Base-by-base conservation (phyloP, 2,888 invertebrate genomes). In the Ligdia adustata region DNA sequence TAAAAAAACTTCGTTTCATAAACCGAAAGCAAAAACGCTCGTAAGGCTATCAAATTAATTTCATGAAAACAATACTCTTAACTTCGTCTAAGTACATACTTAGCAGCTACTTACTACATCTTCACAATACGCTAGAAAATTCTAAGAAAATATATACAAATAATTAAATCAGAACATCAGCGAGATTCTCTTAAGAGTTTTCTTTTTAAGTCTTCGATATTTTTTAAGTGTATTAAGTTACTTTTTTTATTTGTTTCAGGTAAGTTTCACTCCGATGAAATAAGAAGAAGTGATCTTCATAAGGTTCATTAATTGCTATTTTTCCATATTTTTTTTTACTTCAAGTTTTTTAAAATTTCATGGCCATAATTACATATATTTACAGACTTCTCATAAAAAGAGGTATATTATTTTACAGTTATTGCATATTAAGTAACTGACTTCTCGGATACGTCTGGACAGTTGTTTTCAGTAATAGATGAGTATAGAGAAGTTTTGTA, bases 211-310 rank as follows among this genome's bases (percentile, higher is more conserved):
- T 38, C 11, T 34, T 32, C 9, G 22, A 33, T 33, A 28, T 43
- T 4, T 43, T 28, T 42, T 28, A 29, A 32, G 32, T 27, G 9
- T 28, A 48, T 38, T 27, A 22, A 43, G 12, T 14, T 31, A 27
- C 39, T 12, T 13, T 37, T 43, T 42, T 49, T 37, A 4, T 37
- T 50, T 60, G 51, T 62, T 62, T 45, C 62, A 62, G 64, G 64
- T 62, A 62, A 61, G 64, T 50, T 52, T 39, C 24, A 32, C 12
- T 26, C 13, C 22, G 3, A 11, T 27, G 5, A 24, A 38, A 20
- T 5, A 18, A 20, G 24, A 14, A 26, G 13, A 24, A 4, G 7
- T 16, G 26, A 12, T 28, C 7, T n/a, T n/a, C n/a, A n/a, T n/a
- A n/a, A n/a, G n/a, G n/a, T n/a, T n/a, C n/a, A n/a, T n/a, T n/a